Evolutionary conservation across 2,888 invertebrate species (phyloP), one percentile per base, ranked within the genome.

Genomic region (Agelastica alni): DNA sequence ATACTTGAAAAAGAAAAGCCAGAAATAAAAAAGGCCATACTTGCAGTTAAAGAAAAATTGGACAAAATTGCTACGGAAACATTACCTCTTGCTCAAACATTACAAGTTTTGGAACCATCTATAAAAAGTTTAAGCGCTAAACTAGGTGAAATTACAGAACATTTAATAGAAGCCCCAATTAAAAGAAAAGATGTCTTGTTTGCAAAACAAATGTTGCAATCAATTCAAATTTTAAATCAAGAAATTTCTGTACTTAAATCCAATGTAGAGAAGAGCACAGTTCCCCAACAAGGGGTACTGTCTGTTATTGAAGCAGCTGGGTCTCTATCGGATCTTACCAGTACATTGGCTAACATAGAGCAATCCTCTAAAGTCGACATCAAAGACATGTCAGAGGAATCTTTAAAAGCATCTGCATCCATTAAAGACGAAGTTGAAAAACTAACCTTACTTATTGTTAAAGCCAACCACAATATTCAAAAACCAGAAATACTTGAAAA

Each of bases 1-100:
- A 18, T 41, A 26, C n/a, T 45, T 1, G 20, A 5, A 1, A 7
- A 2, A 39, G 26, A 34, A 2, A 12, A 32, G 18, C 18, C 34
- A n/a, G 14, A 2, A 39, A 7, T 68, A 7, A 32, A 47, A 12
- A 39, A 61, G 36, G 60, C 62, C n/a, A 18, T 45, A 6, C 1
- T 45, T 32, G 53, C 59, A 18, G 16, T 64, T 9, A 66, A 65
- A 55, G 31, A 54, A 16, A 20, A 32, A 12, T 18, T 45, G 5
- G 45, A 32, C 7, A 16, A 31, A 7, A 12, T 44, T 2, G 1
- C 7, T 6, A 6, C 13, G 6, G 36, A 54, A 55, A 4, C 22
- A 22, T 20, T 47, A 10, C 41, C 54, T n/a, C 53, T 57, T 37
- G n/a, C 17, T 9, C 18, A 62, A 43, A 17, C 30, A 4, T 16